A percentile compares a stretch with the other conserved stretches of the same genome.
Evolutionary conservation across 2,888 invertebrate genomes (phyloP).

Genomic region (Holacanthella duospinosa): DNA sequence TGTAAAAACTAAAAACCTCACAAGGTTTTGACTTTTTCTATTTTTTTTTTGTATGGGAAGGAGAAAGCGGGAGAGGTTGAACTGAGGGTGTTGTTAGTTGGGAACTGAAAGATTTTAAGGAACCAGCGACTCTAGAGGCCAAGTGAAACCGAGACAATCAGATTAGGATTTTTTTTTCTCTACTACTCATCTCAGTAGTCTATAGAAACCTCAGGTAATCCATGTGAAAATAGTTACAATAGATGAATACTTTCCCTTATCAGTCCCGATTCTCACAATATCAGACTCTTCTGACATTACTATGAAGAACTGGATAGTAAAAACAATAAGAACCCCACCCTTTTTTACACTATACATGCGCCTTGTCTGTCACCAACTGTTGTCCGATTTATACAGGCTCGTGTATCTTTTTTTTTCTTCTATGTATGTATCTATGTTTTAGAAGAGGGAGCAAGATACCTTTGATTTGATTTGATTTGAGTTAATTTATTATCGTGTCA

Average conservation of each 20-base stretch:
- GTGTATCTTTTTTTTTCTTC: too few relatives aligned
- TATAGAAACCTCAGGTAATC: not conserved
- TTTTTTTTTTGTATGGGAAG: not conserved
- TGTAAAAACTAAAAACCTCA: too few relatives aligned
- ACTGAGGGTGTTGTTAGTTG: conserved; percentile 8
- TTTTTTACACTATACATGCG: conserved; percentile 30
- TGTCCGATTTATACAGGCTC: too few relatives aligned
- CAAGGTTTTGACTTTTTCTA: not conserved
- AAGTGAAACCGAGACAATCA: conserved; percentile 1
- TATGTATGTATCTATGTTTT: too few relatives aligned
- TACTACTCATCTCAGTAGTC: not conserved
- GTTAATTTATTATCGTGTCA: too few relatives aligned
- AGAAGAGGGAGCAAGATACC: too few relatives aligned
- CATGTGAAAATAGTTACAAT: not conserved
- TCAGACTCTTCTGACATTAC: too few relatives aligned
- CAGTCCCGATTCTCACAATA: not conserved
- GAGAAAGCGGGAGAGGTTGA: conserved; percentile 4
- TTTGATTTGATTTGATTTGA: too few relatives aligned
- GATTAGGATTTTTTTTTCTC: not conserved
- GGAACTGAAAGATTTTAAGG: not conserved
- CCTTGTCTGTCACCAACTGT: conserved; percentile 11
- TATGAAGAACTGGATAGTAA: too few relatives aligned
- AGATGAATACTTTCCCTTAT: not conserved
- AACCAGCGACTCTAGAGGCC: too few relatives aligned
- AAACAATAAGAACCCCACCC: conserved; percentile 28